These are phyloP conservation scores for Bombus waltoni DNA, from an alignment of 1,140 invertebrate species.

Conservation along the genomic window DNA sequence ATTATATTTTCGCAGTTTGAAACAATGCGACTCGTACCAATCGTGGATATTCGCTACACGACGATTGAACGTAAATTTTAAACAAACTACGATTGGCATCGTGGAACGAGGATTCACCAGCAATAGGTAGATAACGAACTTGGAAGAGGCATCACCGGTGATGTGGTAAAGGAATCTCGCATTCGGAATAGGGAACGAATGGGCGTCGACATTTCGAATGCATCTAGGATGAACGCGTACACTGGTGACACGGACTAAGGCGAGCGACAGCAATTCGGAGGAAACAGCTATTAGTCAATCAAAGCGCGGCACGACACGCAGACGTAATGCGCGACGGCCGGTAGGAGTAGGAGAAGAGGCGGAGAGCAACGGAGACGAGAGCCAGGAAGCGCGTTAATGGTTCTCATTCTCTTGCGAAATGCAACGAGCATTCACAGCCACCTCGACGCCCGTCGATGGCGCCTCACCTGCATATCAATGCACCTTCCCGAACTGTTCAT, in stretches of 20 bases:
- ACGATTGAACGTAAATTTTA: too few relatives aligned
- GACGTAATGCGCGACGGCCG: slow-evolving; percentile 1
- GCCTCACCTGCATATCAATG: slow-evolving; percentile 75
- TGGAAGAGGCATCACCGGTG: too few relatives aligned
- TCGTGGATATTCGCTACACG: too few relatives aligned
- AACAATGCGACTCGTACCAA: too few relatives aligned
- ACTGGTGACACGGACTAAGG: background rate
- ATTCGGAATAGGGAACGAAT: background rate
- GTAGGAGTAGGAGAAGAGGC: background rate
- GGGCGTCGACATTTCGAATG: background rate
- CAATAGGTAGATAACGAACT: too few relatives aligned
- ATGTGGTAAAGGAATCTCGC: too few relatives aligned
- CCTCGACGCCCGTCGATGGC: slow-evolving; percentile 67
- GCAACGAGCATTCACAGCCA: slow-evolving; percentile 66
- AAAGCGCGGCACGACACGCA: slow-evolving; percentile 34
- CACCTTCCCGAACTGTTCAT: slow-evolving; percentile 52
- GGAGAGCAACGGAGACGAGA: background rate
- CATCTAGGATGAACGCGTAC: background rate
- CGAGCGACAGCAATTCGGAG: slow-evolving; percentile 34
- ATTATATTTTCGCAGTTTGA: too few relatives aligned
- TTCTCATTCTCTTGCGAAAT: slow-evolving; percentile 56
- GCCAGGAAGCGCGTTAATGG: slow-evolving; percentile 52
- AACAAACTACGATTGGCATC: too few relatives aligned
- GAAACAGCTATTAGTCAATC: slow-evolving; percentile 51
- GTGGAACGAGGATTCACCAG: too few relatives aligned